Evolutionary conservation across 2,797 vertebrate genomes (phyloP), one percentile per base, ranked within the genome.

Genomic region (Rallus crepitans): DNA sequence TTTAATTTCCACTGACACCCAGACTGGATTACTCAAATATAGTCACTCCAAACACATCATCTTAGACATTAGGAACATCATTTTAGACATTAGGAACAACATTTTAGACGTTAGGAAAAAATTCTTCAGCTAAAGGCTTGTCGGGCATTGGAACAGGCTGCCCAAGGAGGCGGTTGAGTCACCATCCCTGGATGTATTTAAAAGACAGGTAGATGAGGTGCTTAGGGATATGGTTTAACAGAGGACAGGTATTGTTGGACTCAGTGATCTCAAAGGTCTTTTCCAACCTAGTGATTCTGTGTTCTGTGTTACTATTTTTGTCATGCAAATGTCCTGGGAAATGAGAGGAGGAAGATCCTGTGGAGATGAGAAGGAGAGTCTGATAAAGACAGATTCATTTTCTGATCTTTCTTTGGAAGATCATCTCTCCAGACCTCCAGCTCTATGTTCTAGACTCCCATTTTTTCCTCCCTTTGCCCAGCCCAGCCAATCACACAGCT

Each of bases 401-500:
- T 82, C 84, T 65, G 61, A 66, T 12, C 10, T 86, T 78, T 64
- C 37, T 59, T 59, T 81, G 35, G 28, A 60, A 61, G 61, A 71
- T 39, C 18, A 24, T 10, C 15, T 76, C n/a, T 37, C 24, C 42
- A 53, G 33, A 33, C 15, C 45, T 82, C 42, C 35, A 81, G 30
- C 47, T 81, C 2, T 25, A 28, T 9, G 3, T 64, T 90, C 28
- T n/a, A 56, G 8, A 18, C 11, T 66, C 39, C 35, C 4, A 3
- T 68, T 70, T 77, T n/a, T 25, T 20, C 40, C 15, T 84, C 21
- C 39, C 28, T 53, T 60, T 69, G 31, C 17, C 45, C 40, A 59
- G 39, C 18, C 18, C 3, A 1, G 52, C 33, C 12, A 65, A 61
- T 31, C 13, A 60, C 37, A 17, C 0, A 0, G 11, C 3, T 75